Evolutionary conservation across 2,888 invertebrate genomes (phyloP), one percentile per base, ranked within the genome.

Genomic region (Griposia aprilina): DNA sequence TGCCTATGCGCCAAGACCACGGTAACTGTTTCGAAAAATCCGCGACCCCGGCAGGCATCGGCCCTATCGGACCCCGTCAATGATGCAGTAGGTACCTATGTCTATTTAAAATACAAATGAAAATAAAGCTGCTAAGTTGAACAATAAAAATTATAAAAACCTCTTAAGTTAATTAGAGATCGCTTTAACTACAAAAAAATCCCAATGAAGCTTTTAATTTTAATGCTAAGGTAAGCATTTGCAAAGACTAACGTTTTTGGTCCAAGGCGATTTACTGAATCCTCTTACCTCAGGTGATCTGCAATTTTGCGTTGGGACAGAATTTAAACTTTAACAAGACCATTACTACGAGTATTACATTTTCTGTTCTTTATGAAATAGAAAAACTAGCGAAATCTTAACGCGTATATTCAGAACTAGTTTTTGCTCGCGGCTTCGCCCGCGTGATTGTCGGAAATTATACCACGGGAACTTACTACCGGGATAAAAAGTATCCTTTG

Each of bases 221-320:
- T 23, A 70, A 11, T 57, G 57, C 36, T 11, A 26, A 71, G 84
- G 62, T 80, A 80, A 84, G 81, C 67, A n/a, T 59, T 85, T 52
- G 26, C 36, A 48, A 67, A 62, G 66, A 55, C n/a, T 55, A 70
- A 70, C 66, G 41, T 71, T 83, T 80, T 84, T 59, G 52, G 82
- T 59, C 52, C 66, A 20, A 81, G 13, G 52, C 74, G 45, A 82
- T 81, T 81, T 67, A 55, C 60, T 67, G 11, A 85, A 85, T 70
- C 75, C 59, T 67, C 52, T 85, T 85, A 71, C 57, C 45, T 66
- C 41, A 50, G 57, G 45, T 20, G 62, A 41, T 75, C 52, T 68
- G 30, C 59, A 75, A 81, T 82, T 71, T 66, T 67, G 75, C 57
- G 52, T 26, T n/a, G 20, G 41, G 45, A 30, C 57, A 23, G 67